These are phyloP conservation scores for Lucinisca nassula DNA, from an alignment of 2,888 invertebrate species.

Conservation along the genomic window DNA sequence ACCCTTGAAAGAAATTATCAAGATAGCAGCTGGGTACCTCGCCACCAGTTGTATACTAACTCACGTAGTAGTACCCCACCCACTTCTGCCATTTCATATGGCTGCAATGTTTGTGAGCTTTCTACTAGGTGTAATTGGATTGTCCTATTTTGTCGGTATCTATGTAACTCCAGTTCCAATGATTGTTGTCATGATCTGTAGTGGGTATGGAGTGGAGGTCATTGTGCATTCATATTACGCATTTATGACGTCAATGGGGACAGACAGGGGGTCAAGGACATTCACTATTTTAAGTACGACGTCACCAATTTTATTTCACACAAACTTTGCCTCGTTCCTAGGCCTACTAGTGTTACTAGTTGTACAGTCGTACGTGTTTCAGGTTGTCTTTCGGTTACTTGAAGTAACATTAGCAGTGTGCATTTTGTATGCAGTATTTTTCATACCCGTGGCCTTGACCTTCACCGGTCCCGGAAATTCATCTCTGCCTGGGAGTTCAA, in stretches of 20 bases:
- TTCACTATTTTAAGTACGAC: constrained; percentile 40
- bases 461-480: constrained; percentile 32
- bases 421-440: constrained; percentile 31
- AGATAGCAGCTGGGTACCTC: constrained; percentile 42
- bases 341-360: constrained; percentile 42
- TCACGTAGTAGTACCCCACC: not conserved
- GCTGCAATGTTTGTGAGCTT: not conserved
- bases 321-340: constrained; percentile 45
- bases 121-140: constrained; percentile 31
- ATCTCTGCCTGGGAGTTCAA: not conserved
- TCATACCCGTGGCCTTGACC: constrained; percentile 33
- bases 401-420: constrained; percentile 29
- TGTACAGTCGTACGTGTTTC: constrained; percentile 53
- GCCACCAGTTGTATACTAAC: not conserved
- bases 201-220: constrained; percentile 33
- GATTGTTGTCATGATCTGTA: constrained; percentile 31
- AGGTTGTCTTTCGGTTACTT: constrained; percentile 32
- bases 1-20: constrained; percentile 46
- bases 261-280: constrained; percentile 27
- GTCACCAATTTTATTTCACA: constrained; percentile 47
- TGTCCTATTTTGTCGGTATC: constrained; percentile 39
- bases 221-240: constrained; percentile 31
- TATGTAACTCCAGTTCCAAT: constrained; percentile 46
- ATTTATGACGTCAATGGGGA: constrained; percentile 42
- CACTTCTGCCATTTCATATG: not conserved